A percentile compares a stretch with the other conserved stretches of the same genome.
Conservation (phyloP, 2,113 vertebrate species). For the Xenus cinereus region DNA sequence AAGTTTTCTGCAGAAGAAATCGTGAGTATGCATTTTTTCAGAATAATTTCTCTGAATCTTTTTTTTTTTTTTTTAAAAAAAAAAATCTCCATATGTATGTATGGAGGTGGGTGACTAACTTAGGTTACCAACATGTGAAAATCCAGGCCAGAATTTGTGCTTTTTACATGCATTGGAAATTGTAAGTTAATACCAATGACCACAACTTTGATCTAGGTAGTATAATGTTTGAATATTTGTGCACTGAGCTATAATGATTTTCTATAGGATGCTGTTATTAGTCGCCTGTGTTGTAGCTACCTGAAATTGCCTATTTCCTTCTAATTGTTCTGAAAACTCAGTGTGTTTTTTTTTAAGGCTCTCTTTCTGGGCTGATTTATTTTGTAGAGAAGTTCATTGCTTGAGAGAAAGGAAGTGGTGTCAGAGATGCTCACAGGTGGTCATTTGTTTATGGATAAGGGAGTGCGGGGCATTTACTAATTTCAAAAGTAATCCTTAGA, state of each 20-base stretch:
- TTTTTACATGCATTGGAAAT: neutral
- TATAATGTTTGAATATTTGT: neutral
- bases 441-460: neutral
- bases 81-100: rapidly evolving
- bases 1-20: neutral
- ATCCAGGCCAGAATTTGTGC: neutral
- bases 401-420: neutral
- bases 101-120: neutral
- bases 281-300: neutral
- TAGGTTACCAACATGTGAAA: neutral
- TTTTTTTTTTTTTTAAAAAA: neutral
- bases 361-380: neutral
- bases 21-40: neutral
- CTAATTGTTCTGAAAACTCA: neutral
- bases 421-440: neutral
- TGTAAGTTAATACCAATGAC: neutral
- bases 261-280: neutral
- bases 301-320: neutral
- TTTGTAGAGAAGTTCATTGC: neutral
- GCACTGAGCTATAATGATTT: neutral
- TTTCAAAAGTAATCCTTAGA: neutral
- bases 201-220: neutral
- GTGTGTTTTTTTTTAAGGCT: neutral
- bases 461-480: neutral
- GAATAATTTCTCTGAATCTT: neutral